phyloP scores from a whole-genome alignment of 2,113 vertebrate genomes.

The Himantopus leucocephalus region DNA sequence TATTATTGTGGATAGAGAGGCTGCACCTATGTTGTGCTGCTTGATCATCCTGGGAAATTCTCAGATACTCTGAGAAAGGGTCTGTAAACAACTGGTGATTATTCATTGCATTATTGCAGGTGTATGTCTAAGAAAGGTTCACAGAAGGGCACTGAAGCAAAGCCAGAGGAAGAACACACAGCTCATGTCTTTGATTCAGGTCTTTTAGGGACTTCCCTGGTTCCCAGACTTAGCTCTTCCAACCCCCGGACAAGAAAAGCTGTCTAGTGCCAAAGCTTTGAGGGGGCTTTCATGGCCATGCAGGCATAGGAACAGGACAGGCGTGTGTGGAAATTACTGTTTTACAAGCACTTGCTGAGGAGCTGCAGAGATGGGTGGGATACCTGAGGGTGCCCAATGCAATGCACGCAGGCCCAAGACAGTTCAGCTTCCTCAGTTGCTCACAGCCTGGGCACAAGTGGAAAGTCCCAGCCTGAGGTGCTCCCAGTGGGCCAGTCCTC shows the following conservation, averaged over 20 bases:
- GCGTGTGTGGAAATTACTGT: accelerated
- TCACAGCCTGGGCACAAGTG: background rate
- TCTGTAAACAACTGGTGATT: background rate
- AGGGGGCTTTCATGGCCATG: background rate
- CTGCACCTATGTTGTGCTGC: background rate
- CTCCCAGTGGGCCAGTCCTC: background rate
- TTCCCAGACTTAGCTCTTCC: background rate
- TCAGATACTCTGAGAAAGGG: background rate
- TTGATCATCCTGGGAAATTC: background rate
- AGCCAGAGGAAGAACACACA: background rate
- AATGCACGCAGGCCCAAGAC: background rate
- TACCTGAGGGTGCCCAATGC: background rate
- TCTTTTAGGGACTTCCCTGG: background rate
- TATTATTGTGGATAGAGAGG: background rate
- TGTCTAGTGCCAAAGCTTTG: background rate
- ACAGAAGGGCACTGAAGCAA: background rate
- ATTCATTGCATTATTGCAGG: background rate
- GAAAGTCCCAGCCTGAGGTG: background rate
- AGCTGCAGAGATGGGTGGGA: background rate
- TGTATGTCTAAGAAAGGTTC: background rate
- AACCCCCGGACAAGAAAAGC: background rate
- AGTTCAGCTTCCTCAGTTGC: background rate
- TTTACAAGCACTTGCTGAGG: background rate
- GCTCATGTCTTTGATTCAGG: accelerated
- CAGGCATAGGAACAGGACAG: background rate